Evolutionary conservation across 2,797 vertebrate species (phyloP).

Genomic region (Epinephelus coioides): DNA sequence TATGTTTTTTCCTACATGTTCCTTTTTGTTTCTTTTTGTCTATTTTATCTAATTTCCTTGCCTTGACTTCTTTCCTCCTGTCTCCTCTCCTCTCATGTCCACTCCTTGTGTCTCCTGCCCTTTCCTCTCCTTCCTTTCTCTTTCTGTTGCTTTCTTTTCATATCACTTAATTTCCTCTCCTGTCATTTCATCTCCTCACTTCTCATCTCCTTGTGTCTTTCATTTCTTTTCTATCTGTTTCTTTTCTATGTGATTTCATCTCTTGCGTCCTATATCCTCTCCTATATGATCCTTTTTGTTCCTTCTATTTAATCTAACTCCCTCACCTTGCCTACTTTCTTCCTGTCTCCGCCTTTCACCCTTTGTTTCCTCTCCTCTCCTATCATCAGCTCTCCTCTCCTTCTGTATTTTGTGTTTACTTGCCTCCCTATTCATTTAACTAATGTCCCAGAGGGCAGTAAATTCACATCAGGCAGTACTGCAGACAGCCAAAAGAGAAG

Average conservation of each 20-base stretch:
- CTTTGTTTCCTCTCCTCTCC: constrained; percentile 1
- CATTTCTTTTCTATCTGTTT: not conserved
- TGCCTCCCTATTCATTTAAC: constrained; percentile 72
- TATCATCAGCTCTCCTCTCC: constrained; percentile 20
- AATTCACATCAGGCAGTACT: constrained; percentile 68
- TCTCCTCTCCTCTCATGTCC: not conserved
- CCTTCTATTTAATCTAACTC: not conserved
- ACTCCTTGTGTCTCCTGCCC: not conserved
- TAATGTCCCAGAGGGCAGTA: constrained; percentile 68
- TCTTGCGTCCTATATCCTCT: too few relatives aligned
- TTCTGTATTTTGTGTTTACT: constrained; percentile 63
- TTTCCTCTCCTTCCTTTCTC: not conserved
- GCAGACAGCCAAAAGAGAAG: constrained; percentile 71
- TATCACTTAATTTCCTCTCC: too few relatives aligned
- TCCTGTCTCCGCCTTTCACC: not conserved
- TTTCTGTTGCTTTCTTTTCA: too few relatives aligned
- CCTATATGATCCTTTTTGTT: constrained; percentile 15
- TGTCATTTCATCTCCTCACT: too few relatives aligned
- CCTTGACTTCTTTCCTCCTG: too few relatives aligned
- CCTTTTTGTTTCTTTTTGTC: not conserved
- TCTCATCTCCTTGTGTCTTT: too few relatives aligned
- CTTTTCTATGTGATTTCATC: not conserved
- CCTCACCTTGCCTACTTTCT: not conserved
- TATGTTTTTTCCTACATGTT: too few relatives aligned
- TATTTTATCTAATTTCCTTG: too few relatives aligned